These are phyloP conservation scores for Cheilosia vulpina DNA, from an alignment of 2,888 invertebrate species.

Conservation along the genomic window DNA sequence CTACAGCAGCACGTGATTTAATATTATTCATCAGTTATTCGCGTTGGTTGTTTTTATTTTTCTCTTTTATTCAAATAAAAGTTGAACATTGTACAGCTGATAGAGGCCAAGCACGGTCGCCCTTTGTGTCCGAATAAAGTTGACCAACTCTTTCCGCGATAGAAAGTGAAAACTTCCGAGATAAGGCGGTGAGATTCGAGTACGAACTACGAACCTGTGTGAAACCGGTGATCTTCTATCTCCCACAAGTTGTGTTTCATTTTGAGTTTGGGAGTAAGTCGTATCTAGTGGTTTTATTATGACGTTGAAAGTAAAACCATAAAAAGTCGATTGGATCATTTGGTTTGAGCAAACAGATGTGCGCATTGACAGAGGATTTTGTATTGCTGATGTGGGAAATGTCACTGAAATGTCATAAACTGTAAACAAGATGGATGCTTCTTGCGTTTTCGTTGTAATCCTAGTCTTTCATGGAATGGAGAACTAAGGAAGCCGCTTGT, in stretches of 20 bases:
- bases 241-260: background rate
- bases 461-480: too few species aligned
- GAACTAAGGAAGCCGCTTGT: too few species aligned
- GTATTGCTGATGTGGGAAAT: too few species aligned
- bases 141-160: slow-evolving; percentile 2
- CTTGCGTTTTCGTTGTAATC: too few species aligned
- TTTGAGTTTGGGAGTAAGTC: background rate
- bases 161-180: slow-evolving; percentile 43
- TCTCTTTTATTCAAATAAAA: slow-evolving; percentile 8
- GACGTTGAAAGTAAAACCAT: too few species aligned
- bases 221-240: background rate
- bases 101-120: background rate
- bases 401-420: too few species aligned
- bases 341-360: too few species aligned
- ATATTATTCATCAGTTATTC: slow-evolving; percentile 26
- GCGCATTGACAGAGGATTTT: too few species aligned
- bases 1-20: slow-evolving; percentile 37
- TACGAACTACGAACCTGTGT: background rate
- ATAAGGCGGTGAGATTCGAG: background rate
- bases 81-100: background rate
- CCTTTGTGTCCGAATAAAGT: slow-evolving; percentile 9
- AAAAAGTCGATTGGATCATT: too few species aligned
- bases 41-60: background rate
- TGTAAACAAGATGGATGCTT: too few species aligned
- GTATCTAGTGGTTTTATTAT: too few species aligned